A percentile compares a stretch with the other conserved stretches of the same genome.
phyloP scores from a whole-genome alignment of 2,888 invertebrate species.

The Aromia moschata region DNA sequence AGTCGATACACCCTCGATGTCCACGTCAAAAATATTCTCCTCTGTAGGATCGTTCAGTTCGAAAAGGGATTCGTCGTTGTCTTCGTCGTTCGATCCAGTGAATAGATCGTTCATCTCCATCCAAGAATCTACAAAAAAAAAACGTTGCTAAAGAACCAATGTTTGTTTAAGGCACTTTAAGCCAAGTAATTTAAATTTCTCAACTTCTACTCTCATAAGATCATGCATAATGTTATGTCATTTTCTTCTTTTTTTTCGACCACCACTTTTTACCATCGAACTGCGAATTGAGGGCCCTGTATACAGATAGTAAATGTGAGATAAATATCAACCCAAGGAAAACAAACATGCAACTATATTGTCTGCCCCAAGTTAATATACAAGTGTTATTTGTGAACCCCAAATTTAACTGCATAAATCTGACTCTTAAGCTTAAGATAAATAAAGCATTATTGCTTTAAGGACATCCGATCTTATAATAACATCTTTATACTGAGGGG shows the following conservation, averaged over 20 bases:
- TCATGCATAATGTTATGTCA: too few relatives aligned
- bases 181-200: too few relatives aligned
- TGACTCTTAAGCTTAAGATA: constrained; percentile 11
- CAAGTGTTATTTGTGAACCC: constrained; percentile 5
- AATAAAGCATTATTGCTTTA: constrained; percentile 7
- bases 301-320: too few relatives aligned
- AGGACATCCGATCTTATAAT: constrained; percentile 9
- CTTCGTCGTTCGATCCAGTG: constrained; percentile 10
- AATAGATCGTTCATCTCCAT: constrained; percentile 12
- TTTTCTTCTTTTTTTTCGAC: too few relatives aligned
- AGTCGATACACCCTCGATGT: not conserved
- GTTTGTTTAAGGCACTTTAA: too few relatives aligned
- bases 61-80: constrained; percentile 30
- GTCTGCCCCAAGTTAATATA: constrained; percentile 1
- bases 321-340: too few relatives aligned
- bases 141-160: too few relatives aligned
- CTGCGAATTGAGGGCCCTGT: too few relatives aligned
- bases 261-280: too few relatives aligned
- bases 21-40: constrained; percentile 19
- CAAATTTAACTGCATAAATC: constrained; percentile 4
- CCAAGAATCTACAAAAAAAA: not conserved
- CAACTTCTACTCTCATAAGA: too few relatives aligned
- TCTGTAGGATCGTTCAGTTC: constrained; percentile 21
- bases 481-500: constrained; percentile 1
- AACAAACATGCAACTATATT: constrained; percentile 5